Base-by-base conservation (phyloP, 2,113 vertebrate species). In the Asarcornis scutulata region DNA sequence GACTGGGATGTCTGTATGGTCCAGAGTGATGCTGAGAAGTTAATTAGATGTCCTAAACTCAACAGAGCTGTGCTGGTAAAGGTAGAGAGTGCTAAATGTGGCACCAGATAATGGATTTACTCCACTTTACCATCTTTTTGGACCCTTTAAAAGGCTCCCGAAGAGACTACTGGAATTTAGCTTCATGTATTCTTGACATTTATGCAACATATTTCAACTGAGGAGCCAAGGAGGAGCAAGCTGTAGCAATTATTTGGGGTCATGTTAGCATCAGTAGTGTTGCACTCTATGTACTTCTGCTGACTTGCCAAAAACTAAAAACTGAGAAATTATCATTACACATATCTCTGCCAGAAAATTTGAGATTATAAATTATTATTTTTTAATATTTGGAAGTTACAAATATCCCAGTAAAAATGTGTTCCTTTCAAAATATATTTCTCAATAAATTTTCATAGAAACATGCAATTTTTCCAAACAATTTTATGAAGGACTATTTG, bases 181-280 rank as follows among this genome's bases (percentile, higher is more conserved):
- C 32, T 74, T 84, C 26, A 2, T 5, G 6, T 50, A 3, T 18
- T 59, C 46, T 29, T 40, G 58, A 21, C 77, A 13, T 12, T 82
- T 25, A 12, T 58, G 40, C 17, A 56, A 14, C 0, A 0, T 32
- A 29, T 74, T 80, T 74, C 17, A 5, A 17, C 16, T 48, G 44
- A 80, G 36, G 42, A 64, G 38, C 44, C 11, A 27, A 67, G 60
- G 46, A 42, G 27, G 20, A 56, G 8, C 0, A 16, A 62, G 63
- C 1, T 1, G 2, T 14, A 4, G 2, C 0, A 0, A 42, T 25
- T 53, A 31, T 48, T 67, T 22, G 29, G 16, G 64, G 66, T 11
- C 3, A 0, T 31, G 34, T 16, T 46, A 78, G 40, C 26, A 38
- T 46, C 32, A 3, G 32, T 1, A 42, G 2, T 58, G n/a, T 93